These are phyloP conservation scores for Pogonognathellus flavescens DNA, from an alignment of 1,140 invertebrate genomes.

Conservation along the genomic window DNA sequence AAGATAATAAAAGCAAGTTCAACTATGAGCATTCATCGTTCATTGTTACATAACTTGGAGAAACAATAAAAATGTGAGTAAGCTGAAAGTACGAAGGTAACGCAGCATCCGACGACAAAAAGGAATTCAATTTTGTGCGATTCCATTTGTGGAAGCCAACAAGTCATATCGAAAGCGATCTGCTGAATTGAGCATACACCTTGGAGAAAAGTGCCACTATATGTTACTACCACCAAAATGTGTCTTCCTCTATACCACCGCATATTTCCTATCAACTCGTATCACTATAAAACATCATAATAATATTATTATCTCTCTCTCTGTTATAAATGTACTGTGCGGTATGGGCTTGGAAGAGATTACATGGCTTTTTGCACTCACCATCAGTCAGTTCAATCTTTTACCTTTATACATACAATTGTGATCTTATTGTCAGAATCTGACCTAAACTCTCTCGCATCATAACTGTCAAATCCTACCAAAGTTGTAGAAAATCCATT, in stretches of 20 bases:
- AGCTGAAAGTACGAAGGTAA: not conserved
- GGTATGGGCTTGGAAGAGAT: too few species aligned
- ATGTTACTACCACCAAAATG: not conserved
- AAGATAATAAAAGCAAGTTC: slow-evolving; percentile 24
- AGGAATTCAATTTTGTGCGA: slow-evolving; percentile 36
- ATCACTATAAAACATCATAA: not conserved
- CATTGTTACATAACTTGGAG: slow-evolving; percentile 23
- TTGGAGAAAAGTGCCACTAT: not conserved
- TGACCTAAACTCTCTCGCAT: too few species aligned
- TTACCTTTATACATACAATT: too few species aligned
- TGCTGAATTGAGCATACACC: too few species aligned
- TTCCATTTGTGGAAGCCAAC: slow-evolving; percentile 27
- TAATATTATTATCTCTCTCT: not conserved
- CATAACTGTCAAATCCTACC: too few species aligned
- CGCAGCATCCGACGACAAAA: not conserved
- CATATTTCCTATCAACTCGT: not conserved
- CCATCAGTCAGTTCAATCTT: too few species aligned
- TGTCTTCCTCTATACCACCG: not conserved
- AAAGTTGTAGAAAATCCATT: too few species aligned
- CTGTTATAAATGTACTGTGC: too few species aligned
- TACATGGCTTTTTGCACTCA: too few species aligned
- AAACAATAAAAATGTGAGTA: slow-evolving; percentile 20
- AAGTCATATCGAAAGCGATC: not conserved
- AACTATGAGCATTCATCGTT: slow-evolving; percentile 27
- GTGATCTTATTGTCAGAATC: too few species aligned